These are phyloP conservation scores for Hyperoplus immaculatus DNA, from an alignment of 2,797 vertebrate genomes.

Conservation along the genomic window DNA sequence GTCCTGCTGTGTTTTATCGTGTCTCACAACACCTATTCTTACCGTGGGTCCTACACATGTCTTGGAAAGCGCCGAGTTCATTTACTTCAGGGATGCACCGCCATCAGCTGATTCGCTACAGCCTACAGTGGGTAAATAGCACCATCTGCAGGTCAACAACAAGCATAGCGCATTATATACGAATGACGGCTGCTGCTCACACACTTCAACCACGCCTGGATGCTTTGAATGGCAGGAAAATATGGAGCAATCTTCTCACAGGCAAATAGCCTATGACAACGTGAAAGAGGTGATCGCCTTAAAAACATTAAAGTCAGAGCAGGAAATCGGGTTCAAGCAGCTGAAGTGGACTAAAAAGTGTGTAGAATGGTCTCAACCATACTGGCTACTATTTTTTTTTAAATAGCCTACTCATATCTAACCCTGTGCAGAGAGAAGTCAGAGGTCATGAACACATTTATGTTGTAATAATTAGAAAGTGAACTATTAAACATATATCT, in stretches of 20 bases:
- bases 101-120: background rate
- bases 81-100: background rate
- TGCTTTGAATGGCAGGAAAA: background rate
- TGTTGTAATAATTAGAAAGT: background rate
- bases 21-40: constrained; percentile 7
- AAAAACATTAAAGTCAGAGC: background rate
- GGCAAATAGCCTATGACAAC: background rate
- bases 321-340: background rate
- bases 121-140: constrained; percentile 46
- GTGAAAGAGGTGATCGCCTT: background rate
- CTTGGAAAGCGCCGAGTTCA: background rate
- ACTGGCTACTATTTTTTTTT: background rate
- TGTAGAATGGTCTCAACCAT: background rate
- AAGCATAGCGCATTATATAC: fast-evolving
- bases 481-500: background rate
- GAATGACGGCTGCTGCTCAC: background rate
- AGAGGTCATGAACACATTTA: background rate
- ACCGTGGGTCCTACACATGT: background rate
- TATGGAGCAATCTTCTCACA: background rate
- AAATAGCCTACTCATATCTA: background rate
- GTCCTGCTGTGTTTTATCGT: background rate
- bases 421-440: background rate
- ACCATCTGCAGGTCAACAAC: constrained; percentile 62
- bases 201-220: background rate
- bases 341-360: too few relatives aligned